These are phyloP conservation scores for Bombyx mandarina DNA, from an alignment of 1,140 invertebrate species.

Conservation along the genomic window DNA sequence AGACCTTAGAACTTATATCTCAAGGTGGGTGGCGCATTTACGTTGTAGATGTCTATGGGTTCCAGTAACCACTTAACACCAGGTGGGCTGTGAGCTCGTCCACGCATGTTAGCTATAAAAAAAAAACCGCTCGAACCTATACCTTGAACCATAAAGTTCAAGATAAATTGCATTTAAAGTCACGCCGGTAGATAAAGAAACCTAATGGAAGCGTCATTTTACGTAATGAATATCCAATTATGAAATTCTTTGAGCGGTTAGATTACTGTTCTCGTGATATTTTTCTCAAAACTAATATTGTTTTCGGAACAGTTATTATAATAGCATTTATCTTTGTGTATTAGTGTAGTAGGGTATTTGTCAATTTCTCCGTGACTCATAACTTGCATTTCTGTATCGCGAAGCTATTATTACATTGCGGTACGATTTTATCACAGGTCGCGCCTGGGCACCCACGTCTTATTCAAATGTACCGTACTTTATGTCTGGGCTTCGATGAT, in stretches of 20 bases:
- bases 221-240: not conserved
- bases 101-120: too few relatives aligned
- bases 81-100: too few relatives aligned
- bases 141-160: not conserved
- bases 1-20: too few relatives aligned
- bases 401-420: slow-evolving; percentile 27
- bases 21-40: too few relatives aligned
- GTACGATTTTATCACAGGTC: slow-evolving; percentile 22
- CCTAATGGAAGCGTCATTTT: not conserved
- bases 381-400: slow-evolving; percentile 16
- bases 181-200: not conserved
- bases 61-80: too few relatives aligned
- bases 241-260: not conserved
- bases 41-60: too few relatives aligned
- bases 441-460: slow-evolving; percentile 21
- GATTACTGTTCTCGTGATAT: not conserved
- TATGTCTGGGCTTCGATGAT: slow-evolving; percentile 21
- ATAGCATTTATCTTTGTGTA: too few relatives aligned
- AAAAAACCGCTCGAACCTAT: not conserved
- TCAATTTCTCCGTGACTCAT: slow-evolving; percentile 5
- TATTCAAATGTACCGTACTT: slow-evolving; percentile 27
- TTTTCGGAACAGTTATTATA: too few relatives aligned
- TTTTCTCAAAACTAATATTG: not conserved
- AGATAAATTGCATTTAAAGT: not conserved
- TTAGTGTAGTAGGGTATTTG: not conserved